These are phyloP conservation scores for Crypturellus undulatus DNA, from an alignment of 2,113 vertebrate species.

Conservation along the genomic window DNA sequence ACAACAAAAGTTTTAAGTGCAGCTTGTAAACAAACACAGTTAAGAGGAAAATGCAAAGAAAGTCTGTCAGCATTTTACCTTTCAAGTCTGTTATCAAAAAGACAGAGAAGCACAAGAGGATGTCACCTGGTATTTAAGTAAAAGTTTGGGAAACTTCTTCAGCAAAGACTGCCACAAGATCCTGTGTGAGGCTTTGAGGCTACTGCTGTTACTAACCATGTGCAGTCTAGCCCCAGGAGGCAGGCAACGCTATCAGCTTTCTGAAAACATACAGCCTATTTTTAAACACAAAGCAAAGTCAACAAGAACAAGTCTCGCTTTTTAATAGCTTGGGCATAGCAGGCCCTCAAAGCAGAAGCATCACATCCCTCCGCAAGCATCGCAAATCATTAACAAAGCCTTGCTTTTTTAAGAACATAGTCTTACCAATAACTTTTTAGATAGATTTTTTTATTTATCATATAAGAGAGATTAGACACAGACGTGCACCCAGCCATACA, in stretches of 20 bases:
- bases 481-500: background rate
- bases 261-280: slow-evolving; percentile 31
- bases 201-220: background rate
- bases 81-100: background rate
- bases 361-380: background rate
- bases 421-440: background rate
- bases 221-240: background rate
- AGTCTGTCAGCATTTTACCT: background rate
- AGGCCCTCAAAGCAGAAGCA: background rate
- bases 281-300: slow-evolving; percentile 38
- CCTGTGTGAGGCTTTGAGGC: background rate
- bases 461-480: background rate
- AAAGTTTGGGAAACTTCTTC: background rate
- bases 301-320: background rate
- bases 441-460: background rate
- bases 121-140: background rate
- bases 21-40: background rate
- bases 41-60: background rate
- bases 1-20: background rate
- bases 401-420: background rate
- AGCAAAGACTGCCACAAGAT: background rate
- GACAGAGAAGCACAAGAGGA: background rate
- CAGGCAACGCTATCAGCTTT: background rate
- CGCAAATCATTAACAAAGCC: background rate
- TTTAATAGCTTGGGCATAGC: background rate